Conservation (phyloP, 1,140 invertebrate genomes). For the Brachionus plicatilis region DNA sequence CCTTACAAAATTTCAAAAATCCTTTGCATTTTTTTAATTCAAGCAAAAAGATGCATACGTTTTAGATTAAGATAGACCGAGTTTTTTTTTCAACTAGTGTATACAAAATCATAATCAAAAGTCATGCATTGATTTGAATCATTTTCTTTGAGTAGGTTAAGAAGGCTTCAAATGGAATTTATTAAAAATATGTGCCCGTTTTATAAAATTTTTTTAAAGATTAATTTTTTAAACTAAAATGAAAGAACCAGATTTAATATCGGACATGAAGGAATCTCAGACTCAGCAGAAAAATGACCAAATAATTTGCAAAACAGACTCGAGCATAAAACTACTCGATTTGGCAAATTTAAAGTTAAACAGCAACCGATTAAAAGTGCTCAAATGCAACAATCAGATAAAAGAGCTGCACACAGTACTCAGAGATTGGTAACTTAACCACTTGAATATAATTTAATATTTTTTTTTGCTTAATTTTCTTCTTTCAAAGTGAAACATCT, state of each 20-base stretch:
- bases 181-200: neutral
- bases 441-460: neutral
- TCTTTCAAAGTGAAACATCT: slow-evolving; percentile 69
- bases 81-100: neutral
- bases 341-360: neutral
- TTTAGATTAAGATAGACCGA: neutral
- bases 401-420: slow-evolving; percentile 37
- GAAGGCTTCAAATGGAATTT: neutral
- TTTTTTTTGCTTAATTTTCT: slow-evolving; percentile 49
- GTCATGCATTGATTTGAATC: neutral
- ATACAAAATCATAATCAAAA: neutral
- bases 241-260: slow-evolving; percentile 37
- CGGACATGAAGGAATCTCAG: slow-evolving; percentile 23
- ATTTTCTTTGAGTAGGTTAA: neutral
- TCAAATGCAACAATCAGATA: slow-evolving; percentile 35
- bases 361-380: neutral
- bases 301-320: neutral
- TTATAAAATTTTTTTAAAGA: neutral
- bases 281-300: neutral
- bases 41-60: neutral
- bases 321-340: neutral
- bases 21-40: neutral
- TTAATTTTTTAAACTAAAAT: neutral
- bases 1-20: neutral
- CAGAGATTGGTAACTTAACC: neutral